Evolutionary conservation across 2,797 vertebrate genomes (phyloP).

Genomic region (Leptoclinus maculatus): DNA sequence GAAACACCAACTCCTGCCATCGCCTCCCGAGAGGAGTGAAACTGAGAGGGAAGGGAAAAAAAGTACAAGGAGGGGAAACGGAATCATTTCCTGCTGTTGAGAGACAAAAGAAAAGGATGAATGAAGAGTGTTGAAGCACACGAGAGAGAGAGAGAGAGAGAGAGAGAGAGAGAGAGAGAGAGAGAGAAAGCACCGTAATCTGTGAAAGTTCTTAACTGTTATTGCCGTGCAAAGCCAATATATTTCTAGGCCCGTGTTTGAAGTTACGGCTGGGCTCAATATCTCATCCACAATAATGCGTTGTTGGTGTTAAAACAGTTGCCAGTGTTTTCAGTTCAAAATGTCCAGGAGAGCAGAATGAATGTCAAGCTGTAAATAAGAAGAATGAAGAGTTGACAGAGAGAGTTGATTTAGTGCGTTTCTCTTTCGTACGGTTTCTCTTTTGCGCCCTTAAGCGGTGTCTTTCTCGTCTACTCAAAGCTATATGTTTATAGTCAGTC

Average conservation of each 20-base stretch:
- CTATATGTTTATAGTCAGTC: conserved; percentile 76
- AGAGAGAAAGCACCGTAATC: conserved; percentile 23
- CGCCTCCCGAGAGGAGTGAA: conserved; percentile 66
- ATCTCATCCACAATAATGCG: conserved; percentile 6
- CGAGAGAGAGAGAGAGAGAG: neutral
- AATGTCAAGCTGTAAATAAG: conserved; percentile 58
- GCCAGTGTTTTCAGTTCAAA: conserved; percentile 31
- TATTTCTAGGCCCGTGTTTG: conserved; percentile 17
- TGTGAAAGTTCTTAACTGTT: conserved; percentile 44
- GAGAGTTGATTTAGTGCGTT: conserved; percentile 46
- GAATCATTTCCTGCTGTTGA: conserved; percentile 78
- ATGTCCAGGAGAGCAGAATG: conserved; percentile 11
- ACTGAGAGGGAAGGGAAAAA: conserved; percentile 29
- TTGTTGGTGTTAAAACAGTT: conserved; percentile 48
- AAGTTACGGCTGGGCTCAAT: conserved; percentile 25
- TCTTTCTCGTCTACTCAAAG: conserved; percentile 52
- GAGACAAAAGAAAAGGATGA: conserved; percentile 65
- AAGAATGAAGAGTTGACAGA: conserved; percentile 17
- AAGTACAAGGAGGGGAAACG: conserved; percentile 41
- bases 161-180: neutral
- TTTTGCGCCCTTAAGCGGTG: conserved; percentile 34
- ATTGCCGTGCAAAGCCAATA: neutral
- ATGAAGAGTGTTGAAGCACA: conserved; percentile 49
- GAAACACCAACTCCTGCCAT: conserved; percentile 79
- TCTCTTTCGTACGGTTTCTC: conserved; percentile 34